Base-by-base conservation (phyloP, 2,888 invertebrate genomes). In the Lasius platythorax region DNA sequence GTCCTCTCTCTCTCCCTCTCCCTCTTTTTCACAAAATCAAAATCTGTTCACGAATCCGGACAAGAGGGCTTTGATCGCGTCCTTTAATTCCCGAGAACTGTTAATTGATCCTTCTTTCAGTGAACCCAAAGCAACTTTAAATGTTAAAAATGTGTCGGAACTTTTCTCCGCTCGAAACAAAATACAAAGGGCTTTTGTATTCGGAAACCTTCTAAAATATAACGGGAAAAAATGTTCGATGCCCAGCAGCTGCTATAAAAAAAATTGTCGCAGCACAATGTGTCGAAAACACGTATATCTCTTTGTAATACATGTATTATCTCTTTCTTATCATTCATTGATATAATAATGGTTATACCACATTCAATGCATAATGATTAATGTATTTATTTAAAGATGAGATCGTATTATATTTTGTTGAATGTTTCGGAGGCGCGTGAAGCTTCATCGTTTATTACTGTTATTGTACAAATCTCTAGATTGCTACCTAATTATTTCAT, bases 401-500 rank as follows among this genome's bases (percentile, higher is more conserved):
- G 18, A 68, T 18, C 18, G 12, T 63, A 9, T 33, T 33, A 33
- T 37, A 64, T 64, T 37, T n/a, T 33, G 11, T 33, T 33, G 4
- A 30, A 63, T 63, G 18, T 63, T 63, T 33, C 33, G 50, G n/a
- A 50, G 8, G 18, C 18, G 6, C 50, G 18, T 50, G 12, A 46
- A 46, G 12, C 46, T 46, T 46, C 6, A 50, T 50, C 18, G 50
- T 50, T 1, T 50, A 50, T 50, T 50, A 50, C 18, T 50, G 18
- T 50, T 53, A 53, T n/a, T 53, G 8, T n/a, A n/a, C 50, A 53
- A 53, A 53, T 53, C 50, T n/a, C 50, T 50, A 6, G 50, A n/a
- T n/a, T 53, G n/a, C 50, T 53, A 53, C 2, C 15, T 53, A 53
- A 53, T 53, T 53, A 68, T 46, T 67, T 68, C 28, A 30, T 68